A percentile compares a stretch with the other conserved stretches of the same genome.
Conservation (phyloP, 2,888 invertebrate genomes). For the Octonoba sinensis region DNA sequence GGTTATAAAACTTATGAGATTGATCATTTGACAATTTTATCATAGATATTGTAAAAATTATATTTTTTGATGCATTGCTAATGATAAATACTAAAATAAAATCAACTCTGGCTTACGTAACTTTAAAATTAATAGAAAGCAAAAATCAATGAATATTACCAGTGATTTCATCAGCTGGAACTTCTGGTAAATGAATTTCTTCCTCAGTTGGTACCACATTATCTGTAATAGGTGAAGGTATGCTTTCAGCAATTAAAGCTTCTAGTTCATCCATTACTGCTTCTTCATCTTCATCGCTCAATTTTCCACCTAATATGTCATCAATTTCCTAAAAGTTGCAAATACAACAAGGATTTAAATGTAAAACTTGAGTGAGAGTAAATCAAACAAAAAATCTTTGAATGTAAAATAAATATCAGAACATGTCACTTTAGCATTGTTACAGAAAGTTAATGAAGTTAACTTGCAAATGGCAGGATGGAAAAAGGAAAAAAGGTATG, state of each 20-base stretch:
- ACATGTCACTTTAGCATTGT: background rate
- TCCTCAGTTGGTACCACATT: conserved; percentile 8
- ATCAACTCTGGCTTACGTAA: too few relatives aligned
- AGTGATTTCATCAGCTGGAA: conserved; percentile 42
- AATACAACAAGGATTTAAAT: background rate
- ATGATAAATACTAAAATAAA: too few relatives aligned
- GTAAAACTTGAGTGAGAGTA: background rate
- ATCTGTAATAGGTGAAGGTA: conserved; percentile 38
- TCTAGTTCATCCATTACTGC: conserved; percentile 60
- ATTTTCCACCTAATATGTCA: conserved; percentile 58
- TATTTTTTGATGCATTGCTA: too few relatives aligned
- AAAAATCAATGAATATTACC: conserved; percentile 17
- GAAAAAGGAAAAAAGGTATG: too few relatives aligned
- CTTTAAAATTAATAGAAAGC: too few relatives aligned
- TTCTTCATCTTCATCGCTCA: conserved; percentile 60
- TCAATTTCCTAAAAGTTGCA: conserved; percentile 63
- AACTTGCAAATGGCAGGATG: too few relatives aligned
- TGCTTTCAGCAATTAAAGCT: conserved; percentile 58
- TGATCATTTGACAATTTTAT: too few relatives aligned
- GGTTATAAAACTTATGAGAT: too few relatives aligned
- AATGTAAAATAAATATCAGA: background rate
- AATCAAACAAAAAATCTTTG: background rate
- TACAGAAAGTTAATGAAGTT: background rate
- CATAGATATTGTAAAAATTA: too few relatives aligned
- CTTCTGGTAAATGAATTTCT: conserved; percentile 52